Evolutionary conservation across 1,140 invertebrate species (phyloP).

Genomic region (Anthonomus grandis): DNA sequence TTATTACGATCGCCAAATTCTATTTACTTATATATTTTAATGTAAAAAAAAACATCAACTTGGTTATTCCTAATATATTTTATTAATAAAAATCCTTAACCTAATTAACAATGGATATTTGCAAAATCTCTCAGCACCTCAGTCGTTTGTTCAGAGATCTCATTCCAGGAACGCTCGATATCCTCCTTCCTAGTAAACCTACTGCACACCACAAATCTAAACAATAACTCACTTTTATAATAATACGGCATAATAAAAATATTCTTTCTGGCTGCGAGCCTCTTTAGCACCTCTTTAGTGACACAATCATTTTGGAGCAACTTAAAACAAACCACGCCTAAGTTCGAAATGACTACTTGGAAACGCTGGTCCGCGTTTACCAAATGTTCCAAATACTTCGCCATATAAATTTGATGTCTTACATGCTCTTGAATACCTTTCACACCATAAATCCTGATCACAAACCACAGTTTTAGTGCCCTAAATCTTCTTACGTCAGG

Average conservation of each 20-base stretch:
- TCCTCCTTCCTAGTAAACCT: conserved; percentile 66
- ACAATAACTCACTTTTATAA: conserved; percentile 64
- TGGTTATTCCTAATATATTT: too few species aligned
- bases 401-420: conserved; percentile 70
- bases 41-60: too few species aligned
- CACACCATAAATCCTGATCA: conserved; percentile 78
- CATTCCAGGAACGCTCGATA: conserved; percentile 76
- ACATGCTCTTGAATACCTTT: conserved; percentile 77
- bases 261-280: conserved; percentile 70
- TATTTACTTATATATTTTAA: too few species aligned
- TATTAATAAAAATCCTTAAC: too few species aligned
- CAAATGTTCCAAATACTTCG: conserved; percentile 71
- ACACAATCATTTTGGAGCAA: conserved; percentile 70
- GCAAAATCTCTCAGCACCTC: conserved; percentile 10
- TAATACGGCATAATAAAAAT: conserved; percentile 82
- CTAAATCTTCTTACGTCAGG: conserved; percentile 86
- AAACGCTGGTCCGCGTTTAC: conserved; percentile 71
- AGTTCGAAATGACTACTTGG: conserved; percentile 58
- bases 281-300: conserved; percentile 73
- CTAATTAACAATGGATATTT: background rate
- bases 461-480: conserved; percentile 93
- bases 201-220: conserved; percentile 83
- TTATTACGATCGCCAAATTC: too few species aligned
- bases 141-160: conserved; percentile 58
- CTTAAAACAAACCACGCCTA: conserved; percentile 88